Percentiles rank a stretch among this genome's conserved stretches.
phyloP scores from a whole-genome alignment of 2,113 vertebrate species.

The Puntigrus tetrazona region DNA sequence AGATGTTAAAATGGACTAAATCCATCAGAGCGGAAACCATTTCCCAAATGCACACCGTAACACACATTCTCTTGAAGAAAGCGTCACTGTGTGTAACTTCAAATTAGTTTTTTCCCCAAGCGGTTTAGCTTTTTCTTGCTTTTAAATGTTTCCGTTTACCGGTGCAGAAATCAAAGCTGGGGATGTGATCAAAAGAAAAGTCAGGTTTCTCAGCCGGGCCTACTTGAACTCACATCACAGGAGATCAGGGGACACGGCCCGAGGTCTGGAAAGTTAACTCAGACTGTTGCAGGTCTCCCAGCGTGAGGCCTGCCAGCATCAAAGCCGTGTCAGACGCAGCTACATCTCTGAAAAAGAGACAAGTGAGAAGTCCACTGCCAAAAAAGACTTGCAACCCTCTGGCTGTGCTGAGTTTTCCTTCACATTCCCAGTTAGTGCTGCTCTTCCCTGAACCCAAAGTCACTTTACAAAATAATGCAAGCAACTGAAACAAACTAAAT shows the following conservation, averaged over 20 bases:
- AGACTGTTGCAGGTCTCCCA: slow-evolving; percentile 8
- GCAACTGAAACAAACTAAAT: too few species aligned
- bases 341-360: background rate
- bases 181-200: background rate
- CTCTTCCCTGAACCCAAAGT: too few species aligned
- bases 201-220: background rate
- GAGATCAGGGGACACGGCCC: background rate
- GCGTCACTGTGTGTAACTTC: background rate
- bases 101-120: background rate
- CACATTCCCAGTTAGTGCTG: too few species aligned
- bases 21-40: too few species aligned
- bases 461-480: too few species aligned
- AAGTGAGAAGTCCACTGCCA: background rate
- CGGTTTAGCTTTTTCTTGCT: background rate
- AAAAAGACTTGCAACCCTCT: background rate
- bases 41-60: too few species aligned
- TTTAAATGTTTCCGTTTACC: background rate
- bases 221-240: background rate
- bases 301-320: slow-evolving; percentile 6
- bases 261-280: background rate
- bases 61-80: too few species aligned
- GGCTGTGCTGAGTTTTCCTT: background rate
- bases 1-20: too few species aligned
- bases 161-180: background rate
- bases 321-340: slow-evolving; percentile 2